Conservation (phyloP, 1,140 invertebrate genomes). For the Ips nitidus region DNA sequence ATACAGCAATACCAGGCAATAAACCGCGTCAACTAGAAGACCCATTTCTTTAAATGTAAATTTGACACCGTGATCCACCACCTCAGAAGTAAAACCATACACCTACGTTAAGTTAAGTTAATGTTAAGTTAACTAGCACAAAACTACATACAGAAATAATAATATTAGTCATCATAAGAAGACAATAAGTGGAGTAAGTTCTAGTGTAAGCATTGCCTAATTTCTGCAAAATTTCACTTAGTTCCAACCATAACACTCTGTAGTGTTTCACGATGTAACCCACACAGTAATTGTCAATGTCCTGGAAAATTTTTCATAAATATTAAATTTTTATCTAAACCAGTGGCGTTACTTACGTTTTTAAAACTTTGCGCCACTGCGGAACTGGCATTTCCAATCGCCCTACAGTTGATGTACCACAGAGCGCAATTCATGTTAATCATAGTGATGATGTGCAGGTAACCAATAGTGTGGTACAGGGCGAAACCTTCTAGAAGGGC, state of each 20-base stretch:
- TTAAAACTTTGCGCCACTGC: conserved; percentile 49
- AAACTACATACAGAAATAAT: conserved; percentile 48
- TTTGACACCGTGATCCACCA: conserved; percentile 61
- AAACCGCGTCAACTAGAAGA: conserved; percentile 61
- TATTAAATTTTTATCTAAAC: background rate
- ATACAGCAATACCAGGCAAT: conserved; percentile 59
- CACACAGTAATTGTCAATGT: conserved; percentile 56
- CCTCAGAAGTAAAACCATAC: conserved; percentile 63
- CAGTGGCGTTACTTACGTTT: conserved; percentile 33
- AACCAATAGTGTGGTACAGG: conserved; percentile 61
- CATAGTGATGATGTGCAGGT: conserved; percentile 65
- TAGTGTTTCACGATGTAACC: conserved; percentile 59
- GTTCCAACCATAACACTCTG: conserved; percentile 60
- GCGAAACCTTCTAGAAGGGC: conserved; percentile 61
- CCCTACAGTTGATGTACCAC: conserved; percentile 66
- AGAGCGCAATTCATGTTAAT: conserved; percentile 66
- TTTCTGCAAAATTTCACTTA: conserved; percentile 61
- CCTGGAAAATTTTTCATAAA: conserved; percentile 49
- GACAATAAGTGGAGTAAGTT: conserved; percentile 62
- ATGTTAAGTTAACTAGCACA: background rate
- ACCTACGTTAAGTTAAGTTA: conserved; percentile 43
- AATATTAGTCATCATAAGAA: conserved; percentile 58
- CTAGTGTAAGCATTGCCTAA: conserved; percentile 63
- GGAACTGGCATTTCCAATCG: conserved; percentile 58
- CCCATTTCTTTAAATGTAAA: conserved; percentile 65